phyloP scores from a whole-genome alignment of 1,140 invertebrate genomes.

The Macrobrachium nipponense region DNA sequence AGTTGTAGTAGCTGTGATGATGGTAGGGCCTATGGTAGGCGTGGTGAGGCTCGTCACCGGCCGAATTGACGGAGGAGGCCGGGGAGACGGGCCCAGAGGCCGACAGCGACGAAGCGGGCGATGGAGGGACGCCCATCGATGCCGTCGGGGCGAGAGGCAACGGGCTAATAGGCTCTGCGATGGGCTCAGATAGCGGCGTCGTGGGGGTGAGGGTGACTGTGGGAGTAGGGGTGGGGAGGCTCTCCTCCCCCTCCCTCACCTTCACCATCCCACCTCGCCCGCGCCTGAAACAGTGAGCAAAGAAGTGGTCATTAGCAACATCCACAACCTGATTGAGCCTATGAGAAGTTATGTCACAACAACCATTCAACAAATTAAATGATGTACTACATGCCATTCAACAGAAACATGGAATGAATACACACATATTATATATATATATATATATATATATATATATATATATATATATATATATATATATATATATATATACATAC shows the following conservation, averaged over 20 bases:
- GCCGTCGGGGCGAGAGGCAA: background rate
- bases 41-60: slow-evolving; percentile 31
- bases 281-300: slow-evolving; percentile 1
- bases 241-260: slow-evolving; percentile 45
- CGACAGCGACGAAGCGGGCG: slow-evolving; percentile 37
- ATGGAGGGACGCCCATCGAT: slow-evolving; percentile 45
- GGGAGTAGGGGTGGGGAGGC: slow-evolving; percentile 35
- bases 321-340: background rate
- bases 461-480: no score
- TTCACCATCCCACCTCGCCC: slow-evolving; percentile 47
- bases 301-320: background rate
- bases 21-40: slow-evolving; percentile 37
- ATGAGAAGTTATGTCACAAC: background rate
- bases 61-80: slow-evolving; percentile 46
- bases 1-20: background rate
- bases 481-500: no score
- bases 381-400: no score
- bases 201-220: slow-evolving; percentile 58
- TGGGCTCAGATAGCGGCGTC: slow-evolving; percentile 15
- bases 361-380: no score
- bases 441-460: no score
- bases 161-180: background rate
- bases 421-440: no score
- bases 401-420: no score
- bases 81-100: slow-evolving; percentile 49